Percentiles rank a stretch among this genome's conserved stretches.
Conservation (phyloP, 2,888 invertebrate species). For the Clanis bilineata region DNA sequence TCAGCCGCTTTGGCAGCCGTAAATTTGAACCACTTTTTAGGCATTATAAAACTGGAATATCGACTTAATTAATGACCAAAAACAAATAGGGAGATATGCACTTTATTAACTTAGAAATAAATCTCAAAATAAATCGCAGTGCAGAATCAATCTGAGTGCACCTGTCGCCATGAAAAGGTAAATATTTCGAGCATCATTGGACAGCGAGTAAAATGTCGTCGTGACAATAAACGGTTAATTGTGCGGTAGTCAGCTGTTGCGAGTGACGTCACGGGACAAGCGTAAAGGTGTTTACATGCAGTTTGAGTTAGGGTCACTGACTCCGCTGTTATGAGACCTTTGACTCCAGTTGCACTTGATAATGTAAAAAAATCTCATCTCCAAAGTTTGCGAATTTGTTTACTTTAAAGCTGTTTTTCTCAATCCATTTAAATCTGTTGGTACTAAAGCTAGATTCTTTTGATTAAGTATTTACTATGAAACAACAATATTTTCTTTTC, state of each 20-base stretch:
- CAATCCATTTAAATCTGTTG: background rate
- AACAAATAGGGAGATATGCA: background rate
- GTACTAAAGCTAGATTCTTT: background rate
- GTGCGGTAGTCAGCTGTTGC: conserved; percentile 64
- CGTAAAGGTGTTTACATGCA: conserved; percentile 72
- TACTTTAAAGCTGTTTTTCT: conserved; percentile 22
- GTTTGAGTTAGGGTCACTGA: conserved; percentile 40
- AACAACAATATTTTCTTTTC: too few relatives aligned
- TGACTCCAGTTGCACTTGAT: conserved; percentile 44
- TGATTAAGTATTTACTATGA: background rate
- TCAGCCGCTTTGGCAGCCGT: too few relatives aligned
- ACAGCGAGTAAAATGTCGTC: conserved; percentile 18
- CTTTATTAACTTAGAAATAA: background rate
- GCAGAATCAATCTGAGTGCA: background rate
- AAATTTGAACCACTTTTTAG: too few relatives aligned
- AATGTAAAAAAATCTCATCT: conserved; percentile 32
- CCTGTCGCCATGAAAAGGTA: background rate
- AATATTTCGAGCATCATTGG: background rate
- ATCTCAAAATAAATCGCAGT: background rate
- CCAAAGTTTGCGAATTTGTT: conserved; percentile 43
- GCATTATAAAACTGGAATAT: background rate
- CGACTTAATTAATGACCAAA: background rate
- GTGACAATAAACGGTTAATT: conserved; percentile 57
- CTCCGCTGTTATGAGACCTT: conserved; percentile 47
- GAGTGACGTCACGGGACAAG: conserved; percentile 55